Conservation (phyloP, 2,888 invertebrate species). For the Ischnura elegans region DNA sequence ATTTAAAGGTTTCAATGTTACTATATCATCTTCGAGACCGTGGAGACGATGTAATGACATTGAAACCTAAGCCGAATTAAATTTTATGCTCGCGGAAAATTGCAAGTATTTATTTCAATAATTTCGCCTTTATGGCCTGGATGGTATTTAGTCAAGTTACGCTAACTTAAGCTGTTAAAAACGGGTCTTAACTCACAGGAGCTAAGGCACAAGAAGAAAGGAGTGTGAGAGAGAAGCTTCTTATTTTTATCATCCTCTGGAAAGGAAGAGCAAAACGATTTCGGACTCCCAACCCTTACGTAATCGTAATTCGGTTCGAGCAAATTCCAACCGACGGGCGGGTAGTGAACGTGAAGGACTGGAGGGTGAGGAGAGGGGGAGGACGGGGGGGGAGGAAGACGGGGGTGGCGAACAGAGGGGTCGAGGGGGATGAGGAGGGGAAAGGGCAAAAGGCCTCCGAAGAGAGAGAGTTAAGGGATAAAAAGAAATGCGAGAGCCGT, state of each 20-base stretch:
- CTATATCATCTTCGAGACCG: too few relatives aligned
- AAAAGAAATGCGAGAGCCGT: background rate
- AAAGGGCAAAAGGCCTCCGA: background rate
- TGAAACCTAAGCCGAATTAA: too few relatives aligned
- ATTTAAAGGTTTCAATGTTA: too few relatives aligned
- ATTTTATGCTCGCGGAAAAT: too few relatives aligned
- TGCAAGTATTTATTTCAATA: too few relatives aligned
- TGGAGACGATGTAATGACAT: too few relatives aligned
- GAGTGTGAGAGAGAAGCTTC: background rate
- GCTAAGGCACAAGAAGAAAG: background rate
- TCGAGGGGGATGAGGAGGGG: background rate
- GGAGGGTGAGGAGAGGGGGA: background rate
- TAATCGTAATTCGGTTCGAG: slow-evolving; percentile 10
- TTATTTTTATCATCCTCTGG: background rate
- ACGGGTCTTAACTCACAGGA: background rate
- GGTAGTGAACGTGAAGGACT: background rate
- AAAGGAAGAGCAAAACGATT: background rate
- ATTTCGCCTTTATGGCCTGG: too few relatives aligned
- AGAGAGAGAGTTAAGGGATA: background rate
- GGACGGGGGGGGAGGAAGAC: background rate
- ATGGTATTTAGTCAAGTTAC: too few relatives aligned
- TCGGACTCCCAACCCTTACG: background rate
- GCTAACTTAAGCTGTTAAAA: too few relatives aligned
- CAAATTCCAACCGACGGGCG: background rate
- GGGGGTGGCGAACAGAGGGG: background rate